Evolutionary conservation across 1,140 invertebrate species (phyloP).

Genomic region (Papilio helenus): DNA sequence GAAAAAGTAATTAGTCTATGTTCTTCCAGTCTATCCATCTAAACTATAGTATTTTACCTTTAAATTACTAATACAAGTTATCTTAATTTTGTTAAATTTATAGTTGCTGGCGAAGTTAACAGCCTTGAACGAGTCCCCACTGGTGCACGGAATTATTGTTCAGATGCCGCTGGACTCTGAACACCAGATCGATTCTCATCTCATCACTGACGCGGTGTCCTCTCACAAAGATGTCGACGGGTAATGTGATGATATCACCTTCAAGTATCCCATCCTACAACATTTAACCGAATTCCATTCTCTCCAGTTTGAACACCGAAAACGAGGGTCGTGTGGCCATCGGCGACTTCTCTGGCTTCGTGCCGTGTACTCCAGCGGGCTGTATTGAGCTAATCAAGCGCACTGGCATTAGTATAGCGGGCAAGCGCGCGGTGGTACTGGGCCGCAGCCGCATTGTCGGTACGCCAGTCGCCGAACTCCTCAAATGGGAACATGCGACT

Average conservation of each 20-base stretch:
- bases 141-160: conserved; percentile 97
- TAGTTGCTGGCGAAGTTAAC: conserved; percentile 88
- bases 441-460: conserved; percentile 99
- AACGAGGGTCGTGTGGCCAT: conserved; percentile 95
- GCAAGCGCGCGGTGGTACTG: conserved; percentile 95
- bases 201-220: conserved; percentile 93
- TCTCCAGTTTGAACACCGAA: conserved; percentile 90
- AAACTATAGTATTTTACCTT: neutral
- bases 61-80: conserved; percentile 6
- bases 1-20: neutral
- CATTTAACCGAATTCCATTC: too few species aligned
- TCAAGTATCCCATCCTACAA: neutral
- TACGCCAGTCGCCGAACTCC: conserved; percentile 95
- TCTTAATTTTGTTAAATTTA: conserved; percentile 3
- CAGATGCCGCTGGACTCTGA: conserved; percentile 97
- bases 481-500: conserved; percentile 98
- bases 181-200: conserved; percentile 92
- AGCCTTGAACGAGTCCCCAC: conserved; percentile 92
- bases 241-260: conserved; percentile 73
- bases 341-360: conserved; percentile 93
- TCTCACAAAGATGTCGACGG: conserved; percentile 98
- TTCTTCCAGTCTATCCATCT: neutral
- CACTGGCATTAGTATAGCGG: conserved; percentile 90
- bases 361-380: conserved; percentile 97
- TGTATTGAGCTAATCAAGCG: conserved; percentile 96